Evolutionary conservation across 53 echinoderm and acorn worm genomes (phyloP).

Genomic region (Zoroaster sp.): DNA sequence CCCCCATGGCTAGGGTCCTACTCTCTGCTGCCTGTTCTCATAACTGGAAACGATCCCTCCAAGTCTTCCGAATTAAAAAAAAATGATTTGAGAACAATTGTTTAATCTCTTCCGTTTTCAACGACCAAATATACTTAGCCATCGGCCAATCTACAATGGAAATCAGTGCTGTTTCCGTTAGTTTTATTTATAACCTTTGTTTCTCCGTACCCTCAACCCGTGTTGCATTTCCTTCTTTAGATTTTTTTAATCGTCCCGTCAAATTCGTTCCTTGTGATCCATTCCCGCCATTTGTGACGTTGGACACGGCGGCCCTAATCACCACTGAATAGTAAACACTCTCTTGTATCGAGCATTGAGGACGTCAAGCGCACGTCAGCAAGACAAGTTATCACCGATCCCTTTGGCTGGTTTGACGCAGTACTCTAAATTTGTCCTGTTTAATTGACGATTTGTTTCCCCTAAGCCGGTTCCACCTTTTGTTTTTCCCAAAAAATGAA

Average conservation of each 20-base stretch:
- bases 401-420: slow-evolving; percentile 42
- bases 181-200: neutral
- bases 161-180: neutral
- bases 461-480: neutral
- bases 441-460: slow-evolving; percentile 41
- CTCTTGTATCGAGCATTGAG: neutral
- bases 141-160: neutral
- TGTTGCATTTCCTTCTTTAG: neutral
- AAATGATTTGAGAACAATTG: neutral
- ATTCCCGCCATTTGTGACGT: slow-evolving; percentile 29
- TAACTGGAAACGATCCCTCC: too few species aligned
- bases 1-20: too few species aligned
- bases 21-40: too few species aligned
- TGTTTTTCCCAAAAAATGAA: neutral
- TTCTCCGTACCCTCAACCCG: neutral
- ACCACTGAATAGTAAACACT: slow-evolving; percentile 37
- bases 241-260: slow-evolving; percentile 5
- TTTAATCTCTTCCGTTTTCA: neutral
- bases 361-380: slow-evolving; percentile 56
- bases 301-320: slow-evolving; percentile 16
- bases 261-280: neutral
- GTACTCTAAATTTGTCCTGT: slow-evolving; percentile 52
- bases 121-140: neutral
- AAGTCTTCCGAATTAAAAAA: neutral
- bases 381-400: slow-evolving; percentile 32